Evolutionary conservation across 2,113 vertebrate genomes (phyloP), one percentile per base, ranked within the genome.

Genomic region (Myrmophylax atrothorax): DNA sequence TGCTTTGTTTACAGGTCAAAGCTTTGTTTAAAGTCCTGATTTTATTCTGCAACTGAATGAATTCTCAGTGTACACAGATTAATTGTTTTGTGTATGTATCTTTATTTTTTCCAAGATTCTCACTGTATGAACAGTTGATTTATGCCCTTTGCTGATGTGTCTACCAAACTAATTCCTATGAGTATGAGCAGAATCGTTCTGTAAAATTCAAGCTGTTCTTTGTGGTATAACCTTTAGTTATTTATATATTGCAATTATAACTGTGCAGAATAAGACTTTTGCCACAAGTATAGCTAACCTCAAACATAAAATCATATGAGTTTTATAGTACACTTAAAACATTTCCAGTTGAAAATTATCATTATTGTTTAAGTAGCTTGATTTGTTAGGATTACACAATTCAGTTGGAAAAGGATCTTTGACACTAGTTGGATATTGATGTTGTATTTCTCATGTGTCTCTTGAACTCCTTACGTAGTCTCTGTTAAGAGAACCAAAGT

Each of bases 21-120:
- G 96, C 97, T 97, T 98, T 98, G 97, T 98, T 98, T 98, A 91
- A 97, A 98, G 95, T 97, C 78, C 87, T 97, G 84, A 94, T 98
- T 98, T 98, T 97, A 96, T 98, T 98, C 97, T 98, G 96, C 98
- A 98, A 97, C 92, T 95, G 96, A 98, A 98, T 84, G 95, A 98
- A 98, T 97, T 98, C 96, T 97, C 97, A 97, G 96, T 97, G 97
- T 98, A 97, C 97, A 96, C 97, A 97, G 97, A 98, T 98, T 87
- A 95, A 97, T 97, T 98, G 98, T 97, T 96, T 97, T 91, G 97
- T 97, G 94, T 98, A 97, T 98, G 98, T 98, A 98, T 97, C 89
- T 98, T 98, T 97, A 95, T 97, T 98, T 98, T 97, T 96, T 97
- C 93, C 93, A 98, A 97, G 97, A 95, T 95, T 96, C 93, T 97